Evolutionary conservation across 2,797 vertebrate genomes (phyloP), one percentile per base, ranked within the genome.

Genomic region (Leuciscus waleckii): DNA sequence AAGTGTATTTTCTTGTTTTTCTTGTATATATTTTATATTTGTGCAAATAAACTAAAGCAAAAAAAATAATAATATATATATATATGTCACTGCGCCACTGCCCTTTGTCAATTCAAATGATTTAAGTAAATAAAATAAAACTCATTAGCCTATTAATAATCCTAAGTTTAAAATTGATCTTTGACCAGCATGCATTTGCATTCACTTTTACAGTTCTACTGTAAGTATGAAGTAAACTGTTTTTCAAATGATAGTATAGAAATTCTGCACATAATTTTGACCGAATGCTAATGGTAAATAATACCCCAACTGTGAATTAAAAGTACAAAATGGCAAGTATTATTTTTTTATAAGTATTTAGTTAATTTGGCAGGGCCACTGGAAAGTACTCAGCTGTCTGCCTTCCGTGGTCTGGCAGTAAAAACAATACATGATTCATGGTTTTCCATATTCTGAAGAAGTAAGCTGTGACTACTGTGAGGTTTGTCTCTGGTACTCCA

Each of bases 31-130:
- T 13, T 39, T 39, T 23, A 39, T 39, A 46, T 46, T 14, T 46
- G 43, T 46, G 3, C 13, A 46, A 14, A 46, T 46, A 46, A 46
- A 46, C 14, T 46, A 46, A 46, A 46, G 46, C 13, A 46, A 46
- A 43, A 11, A 11, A 11, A 11, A 0, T 1, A 41, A 41, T 1
- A 43, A 3, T n/a, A n/a, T n/a, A n/a, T n/a, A n/a, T n/a, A n/a
- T 13, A 46, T 46, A 46, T 13, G 11, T 14, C 46, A 49, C 46
- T 49, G 46, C 0, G 46, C 14, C 19, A 54, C 19, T 23, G 29
- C 49, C 17, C 5, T 23, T 23, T 75, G 73, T 23, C 49, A 54
- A 8, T 14, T 54, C 4, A 0, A 54, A 54, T 2, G 3, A 35
- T 54, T 54, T 23, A 75, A 54, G 29, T 32, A 7, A 21, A 63